phyloP scores from a whole-genome alignment of 2,797 vertebrate species.

The Rhyacichthys aspro region DNA sequence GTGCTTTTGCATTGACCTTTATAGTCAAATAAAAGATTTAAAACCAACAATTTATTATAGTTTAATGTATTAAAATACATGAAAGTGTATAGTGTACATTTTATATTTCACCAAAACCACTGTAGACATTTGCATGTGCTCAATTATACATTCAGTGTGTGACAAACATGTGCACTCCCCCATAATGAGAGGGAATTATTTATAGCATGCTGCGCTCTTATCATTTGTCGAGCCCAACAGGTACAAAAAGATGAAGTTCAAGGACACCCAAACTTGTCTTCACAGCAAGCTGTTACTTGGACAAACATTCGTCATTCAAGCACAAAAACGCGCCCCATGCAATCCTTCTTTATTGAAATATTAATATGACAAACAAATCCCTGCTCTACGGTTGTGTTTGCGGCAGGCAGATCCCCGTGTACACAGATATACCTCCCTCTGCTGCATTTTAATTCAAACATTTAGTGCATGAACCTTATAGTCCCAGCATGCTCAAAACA shows the following conservation, averaged over 20 bases:
- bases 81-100: not conserved
- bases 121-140: conserved; percentile 64
- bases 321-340: conserved; percentile 43
- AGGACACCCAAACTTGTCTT: conserved; percentile 72
- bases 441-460: conserved; percentile 25
- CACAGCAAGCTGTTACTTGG: conserved; percentile 72
- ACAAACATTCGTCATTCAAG: conserved; percentile 72
- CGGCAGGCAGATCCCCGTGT: conserved; percentile 18
- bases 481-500: conserved; percentile 36
- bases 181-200: conserved; percentile 81
- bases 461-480: conserved; percentile 39
- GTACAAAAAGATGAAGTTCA: conserved; percentile 74
- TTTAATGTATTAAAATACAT: not conserved
- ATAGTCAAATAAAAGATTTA: no score
- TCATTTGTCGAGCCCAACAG: conserved; percentile 72
- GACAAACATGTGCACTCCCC: conserved; percentile 75
- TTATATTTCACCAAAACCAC: conserved; percentile 17
- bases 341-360: conserved; percentile 42
- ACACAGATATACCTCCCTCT: conserved; percentile 25
- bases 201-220: conserved; percentile 77
- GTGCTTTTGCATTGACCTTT: no score
- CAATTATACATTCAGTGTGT: conserved; percentile 78
- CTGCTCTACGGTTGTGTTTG: conserved; percentile 11
- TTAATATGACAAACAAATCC: conserved; percentile 63
- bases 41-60: no score